Base-by-base conservation (phyloP, 2,888 invertebrate species). In the Chaitophorus viminalis region DNA sequence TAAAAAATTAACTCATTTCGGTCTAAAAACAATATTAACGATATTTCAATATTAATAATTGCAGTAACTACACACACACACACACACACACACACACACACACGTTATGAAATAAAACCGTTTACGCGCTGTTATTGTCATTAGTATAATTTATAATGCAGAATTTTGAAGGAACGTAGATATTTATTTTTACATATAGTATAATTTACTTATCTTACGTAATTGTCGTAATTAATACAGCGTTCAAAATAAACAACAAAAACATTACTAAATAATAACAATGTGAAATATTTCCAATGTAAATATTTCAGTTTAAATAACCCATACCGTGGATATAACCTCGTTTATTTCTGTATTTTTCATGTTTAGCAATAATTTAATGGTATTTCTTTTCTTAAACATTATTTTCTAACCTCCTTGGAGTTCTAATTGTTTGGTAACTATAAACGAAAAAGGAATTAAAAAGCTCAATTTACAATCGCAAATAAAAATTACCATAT, bases 401-500 rank as follows among this genome's bases (percentile, higher is more conserved):
- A 68, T 68, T 68, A 8, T 29, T 68, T 68, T n/a, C n/a, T 11
- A 29, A 68, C n/a, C 25, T 9, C n/a, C 25, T 9, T 68, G 3
- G 54, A 60, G 36, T 78, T 60, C 14, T 60, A n/a, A 78, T 78
- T 60, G 78, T 60, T 78, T 25, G 14, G 17, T 78, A 25, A 60
- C 33, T 29, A 46, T 70, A 70, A 46, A 46, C 68, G 29, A 36
- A 2, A 21, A 21, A 68, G 3, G 6, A 81, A 21, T 46, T 3
- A 76, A 76, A 36, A 81, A 46, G 21, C 70, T 17, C 31, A 31
- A 82, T 82, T 70, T 82, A 21, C 31, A 70, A 31, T 9, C 21
- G 14, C 31, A 31, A 82, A 82, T 46, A 81, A 81, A 81, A 82
- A 82, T 72, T 33, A 52, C 46, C 31, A 82, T 31, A 54, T 29